These are phyloP conservation scores for Orthonevra nobilis DNA, from an alignment of 2,888 invertebrate genomes.

Conservation along the genomic window DNA sequence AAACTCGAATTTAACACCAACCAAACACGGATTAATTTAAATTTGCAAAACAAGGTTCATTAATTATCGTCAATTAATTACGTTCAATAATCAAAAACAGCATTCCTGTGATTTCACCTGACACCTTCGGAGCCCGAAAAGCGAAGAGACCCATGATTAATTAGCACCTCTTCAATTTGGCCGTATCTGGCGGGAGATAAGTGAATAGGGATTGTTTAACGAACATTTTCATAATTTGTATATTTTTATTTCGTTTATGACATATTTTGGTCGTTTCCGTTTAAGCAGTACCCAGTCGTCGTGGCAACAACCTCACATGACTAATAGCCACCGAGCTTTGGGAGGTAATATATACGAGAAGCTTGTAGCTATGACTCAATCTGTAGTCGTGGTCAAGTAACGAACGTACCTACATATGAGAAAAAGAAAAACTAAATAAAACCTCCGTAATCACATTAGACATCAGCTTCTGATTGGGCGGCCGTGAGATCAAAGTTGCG, in stretches of 20 bases:
- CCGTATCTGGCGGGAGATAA: constrained; percentile 4
- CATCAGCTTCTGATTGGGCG: constrained; percentile 60
- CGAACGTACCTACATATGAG: too few species aligned
- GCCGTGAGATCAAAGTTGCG: constrained; percentile 58
- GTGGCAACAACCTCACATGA: constrained; percentile 36
- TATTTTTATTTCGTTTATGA: constrained; percentile 32
- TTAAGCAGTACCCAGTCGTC: neutral
- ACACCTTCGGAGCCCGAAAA: constrained; percentile 26
- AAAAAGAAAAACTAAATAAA: constrained; percentile 22
- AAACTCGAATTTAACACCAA: neutral
- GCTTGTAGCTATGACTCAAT: constrained; percentile 37
- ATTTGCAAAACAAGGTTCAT: constrained; percentile 60
- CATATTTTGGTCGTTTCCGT: neutral
- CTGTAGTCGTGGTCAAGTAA: constrained; percentile 14
- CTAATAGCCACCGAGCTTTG: constrained; percentile 23
- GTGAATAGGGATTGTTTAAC: constrained; percentile 26
- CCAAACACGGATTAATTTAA: constrained; percentile 34
- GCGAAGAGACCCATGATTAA: constrained; percentile 59
- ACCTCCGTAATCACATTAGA: constrained; percentile 54
- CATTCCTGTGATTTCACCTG: constrained; percentile 41
- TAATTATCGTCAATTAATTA: constrained; percentile 59
- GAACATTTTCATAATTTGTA: constrained; percentile 26
- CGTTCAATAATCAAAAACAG: constrained; percentile 33
- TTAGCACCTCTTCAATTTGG: constrained; percentile 47
- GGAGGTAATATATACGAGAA: neutral